Base-by-base conservation (phyloP, 2,888 invertebrate genomes). In the Noctua pronuba region DNA sequence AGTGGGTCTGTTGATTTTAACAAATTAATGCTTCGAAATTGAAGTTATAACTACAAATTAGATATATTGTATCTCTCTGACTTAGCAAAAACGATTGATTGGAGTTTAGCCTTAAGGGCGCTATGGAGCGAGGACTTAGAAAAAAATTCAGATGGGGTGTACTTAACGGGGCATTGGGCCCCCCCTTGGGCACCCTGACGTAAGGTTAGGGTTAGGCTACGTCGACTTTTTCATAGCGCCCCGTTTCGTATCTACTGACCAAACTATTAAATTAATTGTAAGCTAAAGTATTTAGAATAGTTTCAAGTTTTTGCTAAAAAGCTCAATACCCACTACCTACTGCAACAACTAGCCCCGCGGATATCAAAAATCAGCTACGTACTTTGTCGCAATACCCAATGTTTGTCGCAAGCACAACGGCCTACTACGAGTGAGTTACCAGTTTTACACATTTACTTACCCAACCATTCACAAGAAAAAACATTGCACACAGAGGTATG, bases 371-470 rank as follows among this genome's bases (percentile, higher is more conserved):
- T 79, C 75, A 78, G 86, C 82, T 85, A 75, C 49, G 79, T 85
- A 79, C 49, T 85, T 85, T 84, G 72, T 72, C 62, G 84, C 78
- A 82, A 84, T 75, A 74, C 41, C 65, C 72, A 82, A 87, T 86
- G 77, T 79, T 85, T 83, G 83, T 83, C 81, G 88, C 79, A 83
- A 65, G 41, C 65, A 41, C 65, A 41, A 83, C 77, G 8, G 31
- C 68, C 31, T 10, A 58, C 64, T 72, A n/a, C 13, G 52, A 41
- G 13, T 44, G n/a, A 18, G 13, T 55, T 82, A 72, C 71, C 64
- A 71, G 73, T 65, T 80, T 68, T 65, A 75, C 58, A 58, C 35
- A 80, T 65, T 70, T 55, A 31, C 44, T 76, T 77, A 68, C 82
- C 66, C 72, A 80, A 80, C 52, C 8, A 35, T 49, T 31, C 41